phyloP scores from a whole-genome alignment of 2,797 vertebrate genomes.

The Brachyalestes nurse region DNA sequence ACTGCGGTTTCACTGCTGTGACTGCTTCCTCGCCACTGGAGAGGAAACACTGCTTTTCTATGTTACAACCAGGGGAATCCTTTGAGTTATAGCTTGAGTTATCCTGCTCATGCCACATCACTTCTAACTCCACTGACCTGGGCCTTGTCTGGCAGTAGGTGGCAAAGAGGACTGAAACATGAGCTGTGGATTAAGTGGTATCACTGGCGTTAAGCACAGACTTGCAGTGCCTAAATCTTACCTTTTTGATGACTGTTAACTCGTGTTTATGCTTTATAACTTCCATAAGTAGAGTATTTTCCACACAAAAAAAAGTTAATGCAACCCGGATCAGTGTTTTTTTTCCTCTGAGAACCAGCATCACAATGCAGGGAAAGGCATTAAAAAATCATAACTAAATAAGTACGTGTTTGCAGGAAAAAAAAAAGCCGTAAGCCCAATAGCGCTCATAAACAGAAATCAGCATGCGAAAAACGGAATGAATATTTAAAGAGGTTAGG shows the following conservation, averaged over 20 bases:
- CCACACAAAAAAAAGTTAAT: conserved; percentile 83
- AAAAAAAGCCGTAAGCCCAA: conserved; percentile 72
- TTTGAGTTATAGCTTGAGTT: conserved; percentile 66
- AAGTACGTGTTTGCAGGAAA: conserved; percentile 83
- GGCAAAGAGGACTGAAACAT: neutral
- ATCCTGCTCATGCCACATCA: conserved; percentile 68
- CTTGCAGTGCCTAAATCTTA: conserved; percentile 26
- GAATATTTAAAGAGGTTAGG: conserved; percentile 85
- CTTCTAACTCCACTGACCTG: conserved; percentile 44
- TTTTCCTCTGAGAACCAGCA: conserved; percentile 75
- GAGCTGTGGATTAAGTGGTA: neutral
- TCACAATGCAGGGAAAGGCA: conserved; percentile 80
- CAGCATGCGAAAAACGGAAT: conserved; percentile 72
- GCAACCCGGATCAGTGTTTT: conserved; percentile 80
- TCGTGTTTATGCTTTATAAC: conserved; percentile 41
- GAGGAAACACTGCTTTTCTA: conserved; percentile 76
- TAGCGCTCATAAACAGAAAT: conserved; percentile 80
- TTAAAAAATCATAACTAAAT: conserved; percentile 86
- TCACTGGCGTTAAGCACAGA: neutral
- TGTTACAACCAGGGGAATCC: conserved; percentile 75
- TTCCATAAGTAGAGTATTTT: conserved; percentile 84
- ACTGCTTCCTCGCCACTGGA: conserved; percentile 71
- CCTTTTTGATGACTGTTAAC: neutral
- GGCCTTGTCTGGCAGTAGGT: conserved; percentile 13
- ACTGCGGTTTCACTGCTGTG: conserved; percentile 65